Percentiles rank a stretch among this genome's conserved stretches.
Evolutionary conservation across 2,113 vertebrate species (phyloP).

Genomic region (Oreochromis aureus): DNA sequence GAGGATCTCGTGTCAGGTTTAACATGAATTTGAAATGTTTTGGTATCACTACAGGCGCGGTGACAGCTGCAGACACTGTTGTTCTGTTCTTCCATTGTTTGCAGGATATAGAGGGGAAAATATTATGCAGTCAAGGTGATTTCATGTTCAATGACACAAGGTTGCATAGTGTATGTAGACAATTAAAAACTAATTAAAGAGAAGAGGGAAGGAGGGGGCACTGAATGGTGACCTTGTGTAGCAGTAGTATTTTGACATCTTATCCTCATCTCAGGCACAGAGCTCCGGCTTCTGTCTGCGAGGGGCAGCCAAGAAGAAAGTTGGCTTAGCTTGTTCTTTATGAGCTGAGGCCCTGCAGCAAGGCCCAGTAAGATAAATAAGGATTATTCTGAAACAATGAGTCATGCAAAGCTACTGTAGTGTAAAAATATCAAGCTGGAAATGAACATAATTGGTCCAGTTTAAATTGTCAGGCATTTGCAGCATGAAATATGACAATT

Average conservation of each 20-base stretch:
- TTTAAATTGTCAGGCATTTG: not conserved
- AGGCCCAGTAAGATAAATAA: not conserved
- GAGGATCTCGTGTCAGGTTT: not conserved
- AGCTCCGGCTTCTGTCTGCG: not conserved
- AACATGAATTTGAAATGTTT: not conserved
- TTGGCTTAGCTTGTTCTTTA: not conserved
- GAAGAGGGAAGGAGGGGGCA: not conserved
- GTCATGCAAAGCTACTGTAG: not conserved
- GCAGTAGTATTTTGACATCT: not conserved
- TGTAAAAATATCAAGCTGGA: not conserved
- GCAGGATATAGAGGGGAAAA: not conserved
- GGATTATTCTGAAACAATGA: not conserved
- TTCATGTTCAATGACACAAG: not conserved
- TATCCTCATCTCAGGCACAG: not conserved
- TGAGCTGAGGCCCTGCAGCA: not conserved
- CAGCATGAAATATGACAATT: not conserved
- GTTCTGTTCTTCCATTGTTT: not conserved
- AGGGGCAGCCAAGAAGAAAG: not conserved
- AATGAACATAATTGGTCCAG: fast-evolving
- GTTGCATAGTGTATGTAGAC: not conserved
- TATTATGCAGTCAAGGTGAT: not conserved
- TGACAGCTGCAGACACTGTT: not conserved
- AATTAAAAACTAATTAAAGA: not conserved
- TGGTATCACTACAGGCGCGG: not conserved
- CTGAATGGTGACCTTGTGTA: not conserved